Evolutionary conservation across 2,888 invertebrate genomes (phyloP).

Genomic region (Acleris emargana): DNA sequence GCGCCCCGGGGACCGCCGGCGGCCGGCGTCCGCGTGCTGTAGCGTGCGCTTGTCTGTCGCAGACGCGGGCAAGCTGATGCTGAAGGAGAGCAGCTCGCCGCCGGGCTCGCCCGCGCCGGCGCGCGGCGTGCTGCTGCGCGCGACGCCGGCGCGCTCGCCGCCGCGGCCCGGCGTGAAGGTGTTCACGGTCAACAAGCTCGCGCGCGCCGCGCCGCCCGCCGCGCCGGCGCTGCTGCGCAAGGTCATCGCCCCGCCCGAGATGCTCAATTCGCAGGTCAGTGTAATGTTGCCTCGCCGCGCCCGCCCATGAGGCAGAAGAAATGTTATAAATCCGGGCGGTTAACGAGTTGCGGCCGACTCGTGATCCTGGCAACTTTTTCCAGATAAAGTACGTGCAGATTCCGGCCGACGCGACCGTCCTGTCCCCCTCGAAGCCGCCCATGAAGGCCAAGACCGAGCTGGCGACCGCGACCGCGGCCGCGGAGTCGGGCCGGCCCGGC

Average conservation of each 20-base stretch:
- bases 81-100: slow-evolving; percentile 79
- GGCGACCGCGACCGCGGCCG: background rate
- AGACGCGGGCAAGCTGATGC: slow-evolving; percentile 90
- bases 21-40: background rate
- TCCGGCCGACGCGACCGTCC: background rate
- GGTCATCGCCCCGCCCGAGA: slow-evolving; percentile 49
- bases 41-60: slow-evolving; percentile 39
- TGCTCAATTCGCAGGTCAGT: slow-evolving; percentile 52
- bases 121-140: slow-evolving; percentile 49
- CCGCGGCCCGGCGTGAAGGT: slow-evolving; percentile 59
- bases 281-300: too few relatives aligned
- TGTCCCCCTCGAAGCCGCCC: slow-evolving; percentile 25
- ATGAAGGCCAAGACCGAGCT: slow-evolving; percentile 17
- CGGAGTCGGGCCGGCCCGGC: slow-evolving; percentile 48
- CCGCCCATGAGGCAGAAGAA: too few relatives aligned
- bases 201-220: slow-evolving; percentile 22
- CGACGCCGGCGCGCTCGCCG: slow-evolving; percentile 53
- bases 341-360: too few relatives aligned
- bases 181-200: slow-evolving; percentile 57
- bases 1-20: slow-evolving; percentile 1
- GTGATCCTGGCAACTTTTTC: too few relatives aligned
- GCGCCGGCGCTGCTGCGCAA: slow-evolving; percentile 46
- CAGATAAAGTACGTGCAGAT: slow-evolving; percentile 33
- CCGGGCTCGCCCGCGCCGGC: background rate
- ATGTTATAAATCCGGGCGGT: too few relatives aligned